Conservation (phyloP, 1,140 invertebrate genomes). For the Cotesia chilonis region DNA sequence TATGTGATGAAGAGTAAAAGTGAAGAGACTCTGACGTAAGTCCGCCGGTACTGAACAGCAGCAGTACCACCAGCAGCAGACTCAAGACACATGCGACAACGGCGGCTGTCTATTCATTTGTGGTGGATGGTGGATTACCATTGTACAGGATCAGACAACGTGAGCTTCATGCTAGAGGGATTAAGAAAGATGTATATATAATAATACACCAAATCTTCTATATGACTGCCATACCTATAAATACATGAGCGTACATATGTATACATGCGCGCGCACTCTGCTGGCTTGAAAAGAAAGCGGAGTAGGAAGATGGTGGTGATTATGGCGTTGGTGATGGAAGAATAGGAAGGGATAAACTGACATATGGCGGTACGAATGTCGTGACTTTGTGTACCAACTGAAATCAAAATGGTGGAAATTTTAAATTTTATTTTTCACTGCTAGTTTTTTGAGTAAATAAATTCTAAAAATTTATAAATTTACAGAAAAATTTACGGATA, state of each 20-base stretch:
- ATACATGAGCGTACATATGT: background rate
- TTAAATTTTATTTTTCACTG: background rate
- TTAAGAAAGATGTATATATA: background rate
- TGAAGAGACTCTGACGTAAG: conserved; percentile 7
- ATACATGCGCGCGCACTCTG: conserved; percentile 15
- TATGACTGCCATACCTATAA: background rate
- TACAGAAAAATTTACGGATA: no score
- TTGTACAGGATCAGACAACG: no score
- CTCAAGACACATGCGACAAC: background rate
- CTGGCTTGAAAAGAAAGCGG: conserved; percentile 8
- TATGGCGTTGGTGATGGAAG: background rate
- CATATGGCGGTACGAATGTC: conserved; percentile 30
- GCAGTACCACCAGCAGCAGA: background rate
- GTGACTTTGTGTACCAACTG: conserved; percentile 41
- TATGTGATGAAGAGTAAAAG: background rate
- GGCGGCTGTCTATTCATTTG: background rate
- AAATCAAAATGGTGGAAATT: conserved; percentile 32
- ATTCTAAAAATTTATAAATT: no score
- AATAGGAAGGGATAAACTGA: conserved; percentile 20
- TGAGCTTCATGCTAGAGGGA: no score
- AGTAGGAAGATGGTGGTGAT: background rate
- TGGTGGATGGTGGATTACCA: background rate
- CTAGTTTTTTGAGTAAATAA: no score
- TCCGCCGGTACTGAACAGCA: conserved; percentile 9
- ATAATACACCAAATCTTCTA: no score